Conservation (phyloP, 2,797 vertebrate species). For the Fundulus diaphanus region DNA sequence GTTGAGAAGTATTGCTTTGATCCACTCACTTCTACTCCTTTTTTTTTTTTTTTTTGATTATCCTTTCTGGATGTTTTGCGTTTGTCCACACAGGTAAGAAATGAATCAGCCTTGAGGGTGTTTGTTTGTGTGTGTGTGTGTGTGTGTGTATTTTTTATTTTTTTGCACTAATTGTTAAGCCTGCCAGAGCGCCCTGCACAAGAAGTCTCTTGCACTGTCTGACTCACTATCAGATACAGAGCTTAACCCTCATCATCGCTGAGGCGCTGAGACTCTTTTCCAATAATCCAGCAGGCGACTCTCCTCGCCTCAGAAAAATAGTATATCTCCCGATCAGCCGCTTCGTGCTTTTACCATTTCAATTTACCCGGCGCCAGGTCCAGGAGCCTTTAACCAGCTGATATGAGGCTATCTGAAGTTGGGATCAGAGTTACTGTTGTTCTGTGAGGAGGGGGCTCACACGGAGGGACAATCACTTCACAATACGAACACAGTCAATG, state of each 20-base stretch:
- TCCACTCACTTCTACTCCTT: constrained; percentile 30
- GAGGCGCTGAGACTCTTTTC: constrained; percentile 43
- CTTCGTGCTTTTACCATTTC: constrained; percentile 32
- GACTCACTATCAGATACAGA: constrained; percentile 32
- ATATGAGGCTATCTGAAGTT: constrained; percentile 51
- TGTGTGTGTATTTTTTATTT: no score
- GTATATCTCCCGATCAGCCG: constrained; percentile 32
- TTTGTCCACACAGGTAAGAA: constrained; percentile 77
- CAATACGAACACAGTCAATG: constrained; percentile 21
- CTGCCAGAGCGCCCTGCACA: constrained; percentile 7
- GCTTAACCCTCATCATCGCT: constrained; percentile 49
- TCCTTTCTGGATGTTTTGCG: constrained; percentile 67
- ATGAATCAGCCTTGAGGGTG: neutral
- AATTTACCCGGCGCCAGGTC: constrained; percentile 27
- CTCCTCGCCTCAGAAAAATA: constrained; percentile 36
- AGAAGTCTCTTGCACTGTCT: constrained; percentile 13
- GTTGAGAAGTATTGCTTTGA: constrained; percentile 61
- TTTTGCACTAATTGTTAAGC: constrained; percentile 19
- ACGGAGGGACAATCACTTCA: constrained; percentile 25
- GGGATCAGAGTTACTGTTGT: constrained; percentile 34
- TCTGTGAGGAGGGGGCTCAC: constrained; percentile 15
- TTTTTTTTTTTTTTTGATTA: constrained; percentile 77
- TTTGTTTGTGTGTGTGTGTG: constrained; percentile 5
- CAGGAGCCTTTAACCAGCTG: constrained; percentile 27
- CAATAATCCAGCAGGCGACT: constrained; percentile 60